phyloP scores from a whole-genome alignment of 2,888 invertebrate species.

The Petrophora chlorosata region DNA sequence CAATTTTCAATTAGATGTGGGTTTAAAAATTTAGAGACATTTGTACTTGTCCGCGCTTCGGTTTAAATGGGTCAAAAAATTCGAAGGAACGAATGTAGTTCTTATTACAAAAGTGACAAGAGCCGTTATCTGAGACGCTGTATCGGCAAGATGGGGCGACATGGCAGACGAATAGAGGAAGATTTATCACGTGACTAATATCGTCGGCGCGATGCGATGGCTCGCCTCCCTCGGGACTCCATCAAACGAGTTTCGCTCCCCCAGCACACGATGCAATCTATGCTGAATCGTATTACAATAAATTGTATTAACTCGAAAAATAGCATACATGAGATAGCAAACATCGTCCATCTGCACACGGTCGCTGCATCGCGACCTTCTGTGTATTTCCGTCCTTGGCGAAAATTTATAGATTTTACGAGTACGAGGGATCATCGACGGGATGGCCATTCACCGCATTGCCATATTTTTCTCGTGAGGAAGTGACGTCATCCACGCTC shows the following conservation, averaged over 20 bases:
- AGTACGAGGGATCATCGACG: slow-evolving; percentile 79
- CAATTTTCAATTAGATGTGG: slow-evolving; percentile 36
- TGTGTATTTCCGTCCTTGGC: slow-evolving; percentile 64
- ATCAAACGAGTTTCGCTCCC: slow-evolving; percentile 83
- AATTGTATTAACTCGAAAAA: slow-evolving; percentile 84
- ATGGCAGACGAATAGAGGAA: slow-evolving; percentile 61
- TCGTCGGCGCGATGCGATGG: slow-evolving; percentile 72
- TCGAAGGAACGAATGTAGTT: slow-evolving; percentile 63
- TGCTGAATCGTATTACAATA: slow-evolving; percentile 84
- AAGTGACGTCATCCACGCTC: slow-evolving; percentile 72
- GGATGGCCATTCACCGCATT: slow-evolving; percentile 73
- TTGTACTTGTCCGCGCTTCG: slow-evolving; percentile 38
- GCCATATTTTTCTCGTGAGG: slow-evolving; percentile 75
- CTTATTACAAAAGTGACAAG: slow-evolving; percentile 63
- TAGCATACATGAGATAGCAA: slow-evolving; percentile 82
- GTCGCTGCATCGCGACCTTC: slow-evolving; percentile 62
- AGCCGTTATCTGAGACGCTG: slow-evolving; percentile 28
- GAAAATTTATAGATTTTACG: slow-evolving; percentile 80
- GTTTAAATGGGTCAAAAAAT: slow-evolving; percentile 62
- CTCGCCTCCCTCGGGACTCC: slow-evolving; percentile 74
- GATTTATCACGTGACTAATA: slow-evolving; percentile 84
- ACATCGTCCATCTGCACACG: slow-evolving; percentile 82
- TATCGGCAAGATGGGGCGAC: slow-evolving; percentile 56
- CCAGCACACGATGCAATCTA: slow-evolving; percentile 79
- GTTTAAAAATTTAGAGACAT: slow-evolving; percentile 35